Base-by-base conservation (phyloP, 2,888 invertebrate species). In the Tortrix viridana region DNA sequence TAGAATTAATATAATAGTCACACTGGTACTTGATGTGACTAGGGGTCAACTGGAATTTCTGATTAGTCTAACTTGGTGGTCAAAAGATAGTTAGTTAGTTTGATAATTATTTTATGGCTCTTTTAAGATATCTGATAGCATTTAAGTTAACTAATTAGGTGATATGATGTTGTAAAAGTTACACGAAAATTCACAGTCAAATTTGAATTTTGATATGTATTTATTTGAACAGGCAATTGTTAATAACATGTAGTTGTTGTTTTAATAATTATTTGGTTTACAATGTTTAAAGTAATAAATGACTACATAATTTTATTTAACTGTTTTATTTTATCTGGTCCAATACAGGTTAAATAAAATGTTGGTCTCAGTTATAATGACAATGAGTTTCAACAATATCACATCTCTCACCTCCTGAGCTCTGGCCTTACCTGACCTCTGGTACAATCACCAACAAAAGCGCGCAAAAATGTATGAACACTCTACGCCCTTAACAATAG, bases 101-200 rank as follows among this genome's bases (percentile, higher is more conserved):
- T 3, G 16, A 37, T 50, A 50, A 53, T 41, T 14, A 23, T 48
- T 48, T 18, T 52, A 58, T 16, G 32, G 26, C 9, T 49, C 18
- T 23, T 52, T 38, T 63, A 63, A 63, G 62, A 38, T 47, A 26
- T 63, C 47, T 47, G 38, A 52, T 63, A 57, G 62, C 19, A 47
- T 58, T 41, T 62, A 62, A 62, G 62, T 41, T 62, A 22, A 20
- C 37, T 26, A 50, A 38, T 56, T 56, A 57, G 57, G 32, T 41
- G 9, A 50, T 62, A 52, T 26, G 22, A 22, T 22, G 7, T 19
- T 41, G 44, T 52, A 37, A 9, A 23, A n/a, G 43, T 23, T 41
- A 26, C 46, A 41, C 44, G 23, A 20, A 63, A 63, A 63, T 63
- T 63, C 19, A 5, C 43, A 53, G 63, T 63, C 26, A n/a, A 50